These are phyloP conservation scores for Sepiola atlantica DNA, from an alignment of 2,888 invertebrate genomes.

Conservation along the genomic window DNA sequence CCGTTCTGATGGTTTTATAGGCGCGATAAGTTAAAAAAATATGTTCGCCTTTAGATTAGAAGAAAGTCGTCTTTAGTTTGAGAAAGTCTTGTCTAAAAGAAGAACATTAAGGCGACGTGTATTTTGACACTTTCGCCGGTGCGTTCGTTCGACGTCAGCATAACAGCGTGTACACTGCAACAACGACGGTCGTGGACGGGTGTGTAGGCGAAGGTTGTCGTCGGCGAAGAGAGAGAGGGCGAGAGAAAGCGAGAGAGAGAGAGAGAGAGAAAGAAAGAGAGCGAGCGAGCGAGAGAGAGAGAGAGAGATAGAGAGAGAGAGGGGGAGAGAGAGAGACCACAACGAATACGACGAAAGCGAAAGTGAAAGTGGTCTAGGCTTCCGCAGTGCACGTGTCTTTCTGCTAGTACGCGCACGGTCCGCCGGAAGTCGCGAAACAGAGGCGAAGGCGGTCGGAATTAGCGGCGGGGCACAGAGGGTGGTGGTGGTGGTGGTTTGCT, in stretches of 20 bases:
- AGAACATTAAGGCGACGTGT: not conserved
- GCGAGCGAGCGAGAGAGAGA: not conserved
- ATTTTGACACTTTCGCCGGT: not conserved
- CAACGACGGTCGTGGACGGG: no score
- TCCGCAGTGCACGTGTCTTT: not conserved
- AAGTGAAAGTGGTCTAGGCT: not conserved
- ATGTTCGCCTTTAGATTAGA: not conserved
- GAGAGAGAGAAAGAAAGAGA: no score
- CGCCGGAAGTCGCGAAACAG: not conserved
- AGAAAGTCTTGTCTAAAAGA: not conserved
- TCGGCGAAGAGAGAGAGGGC: no score
- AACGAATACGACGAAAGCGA: no score
- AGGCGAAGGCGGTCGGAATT: not conserved
- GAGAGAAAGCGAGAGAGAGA: no score
- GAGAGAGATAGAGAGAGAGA: no score
- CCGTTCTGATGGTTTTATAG: no score
- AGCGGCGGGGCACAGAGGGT: not conserved
- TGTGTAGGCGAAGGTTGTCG: no score
- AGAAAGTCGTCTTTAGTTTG: not conserved
- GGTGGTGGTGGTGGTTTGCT: not conserved
- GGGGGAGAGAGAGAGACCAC: no score
- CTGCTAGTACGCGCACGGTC: slow-evolving; percentile 32
- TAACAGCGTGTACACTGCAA: not conserved
- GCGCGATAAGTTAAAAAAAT: no score
- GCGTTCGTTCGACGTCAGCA: not conserved